These are phyloP conservation scores for Meloidogyne floridensis DNA, from an alignment of 1,140 invertebrate species.

Conservation along the genomic window DNA sequence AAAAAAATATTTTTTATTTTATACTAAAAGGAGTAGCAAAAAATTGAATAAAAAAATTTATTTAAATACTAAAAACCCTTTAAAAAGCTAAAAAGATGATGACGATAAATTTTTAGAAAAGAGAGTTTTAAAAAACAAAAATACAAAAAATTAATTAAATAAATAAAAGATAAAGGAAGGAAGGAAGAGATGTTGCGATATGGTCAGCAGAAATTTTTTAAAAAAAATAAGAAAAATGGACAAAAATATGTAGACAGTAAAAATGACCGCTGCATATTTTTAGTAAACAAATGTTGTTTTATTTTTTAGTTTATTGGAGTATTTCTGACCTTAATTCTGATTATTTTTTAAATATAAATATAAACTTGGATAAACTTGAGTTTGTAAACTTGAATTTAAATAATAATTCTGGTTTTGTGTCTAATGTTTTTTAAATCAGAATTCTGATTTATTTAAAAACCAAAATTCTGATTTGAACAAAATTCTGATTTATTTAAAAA, in stretches of 20 bases:
- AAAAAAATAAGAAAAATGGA: neutral
- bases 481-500: neutral
- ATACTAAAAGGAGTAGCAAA: no score
- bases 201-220: neutral
- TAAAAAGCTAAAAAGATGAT: neutral
- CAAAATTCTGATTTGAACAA: no score
- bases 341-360: neutral
- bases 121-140: neutral
- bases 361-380: neutral
- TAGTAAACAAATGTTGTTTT: neutral
- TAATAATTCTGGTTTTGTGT: neutral
- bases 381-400: no score
- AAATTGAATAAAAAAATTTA: neutral
- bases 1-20: neutral
- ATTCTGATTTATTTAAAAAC: no score
- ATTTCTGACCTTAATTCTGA: neutral
- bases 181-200: neutral
- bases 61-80: neutral
- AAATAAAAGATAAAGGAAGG: neutral
- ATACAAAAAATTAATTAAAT: constrained; percentile 4
- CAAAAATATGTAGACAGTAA: neutral
- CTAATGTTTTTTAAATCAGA: no score
- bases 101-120: neutral
- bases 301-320: neutral
- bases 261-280: constrained; percentile 6